A percentile compares a stretch with the other conserved stretches of the same genome.
phyloP scores from a whole-genome alignment of 1,140 invertebrate species.

The Asobara japonica region DNA sequence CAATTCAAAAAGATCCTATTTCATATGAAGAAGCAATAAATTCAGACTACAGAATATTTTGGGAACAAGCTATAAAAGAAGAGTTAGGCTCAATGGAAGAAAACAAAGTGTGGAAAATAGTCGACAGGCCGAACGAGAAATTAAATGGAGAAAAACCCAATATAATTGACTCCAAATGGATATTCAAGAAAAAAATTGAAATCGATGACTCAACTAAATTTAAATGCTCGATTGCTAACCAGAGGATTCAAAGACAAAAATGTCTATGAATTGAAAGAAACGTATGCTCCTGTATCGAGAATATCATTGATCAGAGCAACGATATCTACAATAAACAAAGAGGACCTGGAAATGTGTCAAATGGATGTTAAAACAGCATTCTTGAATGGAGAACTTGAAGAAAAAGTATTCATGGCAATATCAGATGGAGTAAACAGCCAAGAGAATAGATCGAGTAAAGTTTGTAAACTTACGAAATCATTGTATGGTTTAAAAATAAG shows the following conservation, averaged over 20 bases:
- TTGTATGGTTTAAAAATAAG: slow-evolving; percentile 46
- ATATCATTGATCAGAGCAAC: slow-evolving; percentile 41
- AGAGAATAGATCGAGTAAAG: slow-evolving; percentile 28
- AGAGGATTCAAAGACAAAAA: slow-evolving; percentile 34
- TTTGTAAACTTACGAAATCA: slow-evolving; percentile 40
- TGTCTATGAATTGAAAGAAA: slow-evolving; percentile 28
- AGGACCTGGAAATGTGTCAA: slow-evolving; percentile 45
- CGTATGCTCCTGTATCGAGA: slow-evolving; percentile 39
- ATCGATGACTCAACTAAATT: slow-evolving; percentile 4
- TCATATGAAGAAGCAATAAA: slow-evolving; percentile 28
- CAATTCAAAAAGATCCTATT: slow-evolving; percentile 25
- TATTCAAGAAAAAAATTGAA: slow-evolving; percentile 24
- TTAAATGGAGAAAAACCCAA: too few relatives aligned
- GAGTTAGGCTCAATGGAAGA: slow-evolving; percentile 24
- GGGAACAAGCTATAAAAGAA: slow-evolving; percentile 17
- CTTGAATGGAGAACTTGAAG: slow-evolving; percentile 51
- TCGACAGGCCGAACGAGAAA: slow-evolving; percentile 15
- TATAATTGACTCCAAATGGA: slow-evolving; percentile 30
- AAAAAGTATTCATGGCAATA: slow-evolving; percentile 52
- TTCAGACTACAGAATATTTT: not conserved
- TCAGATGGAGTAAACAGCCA: slow-evolving; percentile 41
- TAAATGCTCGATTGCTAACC: slow-evolving; percentile 18
- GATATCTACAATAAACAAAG: slow-evolving; percentile 41
- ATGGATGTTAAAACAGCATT: slow-evolving; percentile 56
- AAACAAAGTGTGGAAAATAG: slow-evolving; percentile 23